These are phyloP conservation scores for Leucophora obtusa DNA, from an alignment of 2,888 invertebrate species.

Conservation along the genomic window DNA sequence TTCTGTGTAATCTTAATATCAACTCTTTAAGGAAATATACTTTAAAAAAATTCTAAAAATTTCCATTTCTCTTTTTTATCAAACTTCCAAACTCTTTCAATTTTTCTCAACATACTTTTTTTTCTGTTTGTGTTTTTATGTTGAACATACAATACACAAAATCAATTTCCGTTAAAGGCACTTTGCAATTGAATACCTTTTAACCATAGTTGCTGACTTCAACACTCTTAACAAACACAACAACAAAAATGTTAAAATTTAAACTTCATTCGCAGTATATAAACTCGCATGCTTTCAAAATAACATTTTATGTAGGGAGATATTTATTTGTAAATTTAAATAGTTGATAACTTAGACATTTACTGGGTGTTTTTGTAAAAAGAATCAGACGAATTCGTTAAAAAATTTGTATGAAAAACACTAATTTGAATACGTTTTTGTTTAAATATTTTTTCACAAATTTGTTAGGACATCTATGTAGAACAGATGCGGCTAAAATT, in stretches of 20 bases:
- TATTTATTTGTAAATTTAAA: no score
- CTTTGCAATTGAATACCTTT: constrained; percentile 64
- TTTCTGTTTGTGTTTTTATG: constrained; percentile 11
- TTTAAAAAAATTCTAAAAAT: neutral
- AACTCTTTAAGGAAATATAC: no score
- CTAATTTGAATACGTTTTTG: no score
- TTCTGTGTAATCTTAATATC: no score
- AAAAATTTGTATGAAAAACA: no score
- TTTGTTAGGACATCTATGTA: no score
- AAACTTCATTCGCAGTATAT: constrained; percentile 20
- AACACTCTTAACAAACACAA: constrained; percentile 36
- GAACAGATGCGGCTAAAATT: no score
- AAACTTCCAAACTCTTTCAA: constrained; percentile 26
- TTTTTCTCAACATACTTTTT: constrained; percentile 3
- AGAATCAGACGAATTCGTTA: no score
- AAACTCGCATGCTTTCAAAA: neutral
- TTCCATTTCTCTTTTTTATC: constrained; percentile 12
- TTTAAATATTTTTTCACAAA: no score
- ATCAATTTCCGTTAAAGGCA: constrained; percentile 62
- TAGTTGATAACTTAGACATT: no score
- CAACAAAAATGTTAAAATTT: constrained; percentile 29
- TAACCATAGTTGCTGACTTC: constrained; percentile 54
- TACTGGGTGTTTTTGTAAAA: no score
- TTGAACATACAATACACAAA: constrained; percentile 55
- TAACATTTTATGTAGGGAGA: neutral